Conservation (phyloP, 2,797 vertebrate species). For the Mycteria americana region DNA sequence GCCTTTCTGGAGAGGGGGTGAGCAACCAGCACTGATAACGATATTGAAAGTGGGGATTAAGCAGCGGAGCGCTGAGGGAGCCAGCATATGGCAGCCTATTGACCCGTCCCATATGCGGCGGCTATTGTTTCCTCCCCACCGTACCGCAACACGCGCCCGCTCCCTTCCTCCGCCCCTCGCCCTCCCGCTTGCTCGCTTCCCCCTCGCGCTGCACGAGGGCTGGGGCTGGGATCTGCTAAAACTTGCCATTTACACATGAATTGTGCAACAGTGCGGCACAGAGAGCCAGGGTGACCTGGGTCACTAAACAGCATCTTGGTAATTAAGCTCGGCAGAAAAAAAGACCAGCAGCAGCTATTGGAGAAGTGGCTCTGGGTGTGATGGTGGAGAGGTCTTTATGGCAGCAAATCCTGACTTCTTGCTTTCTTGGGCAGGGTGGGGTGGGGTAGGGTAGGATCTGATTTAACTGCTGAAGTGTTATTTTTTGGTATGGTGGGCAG, state of each 20-base stretch:
- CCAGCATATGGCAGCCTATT: conserved; percentile 44
- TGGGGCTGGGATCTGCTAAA: background rate
- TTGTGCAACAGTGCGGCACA: background rate
- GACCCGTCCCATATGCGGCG: conserved; percentile 29
- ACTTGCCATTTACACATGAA: conserved; percentile 57
- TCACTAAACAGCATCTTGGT: background rate
- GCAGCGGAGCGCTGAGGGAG: background rate
- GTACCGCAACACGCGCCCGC: background rate
- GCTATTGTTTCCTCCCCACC: conserved; percentile 28
- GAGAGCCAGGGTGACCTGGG: background rate
- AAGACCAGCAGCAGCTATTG: background rate
- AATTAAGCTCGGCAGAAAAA: background rate
- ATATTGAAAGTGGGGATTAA: conserved; percentile 60
- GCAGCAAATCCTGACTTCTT: background rate
- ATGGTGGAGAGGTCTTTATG: background rate
- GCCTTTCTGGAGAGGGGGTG: conserved; percentile 27
- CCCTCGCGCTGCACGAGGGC: background rate
- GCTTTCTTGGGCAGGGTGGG: background rate
- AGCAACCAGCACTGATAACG: conserved; percentile 19
- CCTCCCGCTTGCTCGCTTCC: background rate
- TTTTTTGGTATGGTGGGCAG: background rate
- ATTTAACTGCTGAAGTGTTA: background rate
- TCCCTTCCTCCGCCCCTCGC: background rate
- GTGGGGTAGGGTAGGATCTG: background rate
- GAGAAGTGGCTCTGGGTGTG: background rate